Base-by-base conservation (phyloP, 2,797 vertebrate genomes). In the Botia almorhae region DNA sequence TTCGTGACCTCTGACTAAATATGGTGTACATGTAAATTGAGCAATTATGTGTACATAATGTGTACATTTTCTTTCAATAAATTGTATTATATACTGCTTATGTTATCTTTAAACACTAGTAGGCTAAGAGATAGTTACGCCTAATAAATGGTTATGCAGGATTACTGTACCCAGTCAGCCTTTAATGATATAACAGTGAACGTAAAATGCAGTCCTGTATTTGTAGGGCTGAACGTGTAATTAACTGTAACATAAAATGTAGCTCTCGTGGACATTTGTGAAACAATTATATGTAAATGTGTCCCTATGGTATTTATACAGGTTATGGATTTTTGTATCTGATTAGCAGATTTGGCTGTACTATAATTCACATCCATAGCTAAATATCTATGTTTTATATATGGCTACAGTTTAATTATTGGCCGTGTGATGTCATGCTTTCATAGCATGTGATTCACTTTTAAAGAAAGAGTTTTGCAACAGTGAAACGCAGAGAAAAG, bases 261-360 rank as follows among this genome's bases (percentile, higher is more conserved):
- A 7, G 14, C 53, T 55, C n/a, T 55, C 7, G 7, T 46, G 43
- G 43, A 8, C 7, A 12, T 46, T 46, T 46, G 43, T 7, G 17
- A 13, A 10, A 19, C 29, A 29, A 19, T 8, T 55, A 4, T 55
- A 55, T 17, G 17, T 56, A 56, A 56, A 56, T 56, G 5, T 21
- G 6, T 56, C 17, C 5, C 1, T 19, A 17, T 23, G 19, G 2
- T 56, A 56, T 56, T 7, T 53, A n/a, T n/a, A 55, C n/a, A 55
- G 53, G n/a, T n/a, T 19, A 8, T 21, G 2, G 10, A n/a, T 39
- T 75, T 84, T 81, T 46, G 76, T 82, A 81, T 86, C 39, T 39
- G 39, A 39, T 39, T 39, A 39, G 39, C 39, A 51, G 68, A 26
- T 69, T 56, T 64, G n/a, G n/a, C 19, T 55, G 3, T 51, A 51